Percentiles rank a stretch among this genome's conserved stretches.
These are phyloP conservation scores for Lottia gigantea DNA, from an alignment of 2,888 invertebrate species.

Conservation along the genomic window DNA sequence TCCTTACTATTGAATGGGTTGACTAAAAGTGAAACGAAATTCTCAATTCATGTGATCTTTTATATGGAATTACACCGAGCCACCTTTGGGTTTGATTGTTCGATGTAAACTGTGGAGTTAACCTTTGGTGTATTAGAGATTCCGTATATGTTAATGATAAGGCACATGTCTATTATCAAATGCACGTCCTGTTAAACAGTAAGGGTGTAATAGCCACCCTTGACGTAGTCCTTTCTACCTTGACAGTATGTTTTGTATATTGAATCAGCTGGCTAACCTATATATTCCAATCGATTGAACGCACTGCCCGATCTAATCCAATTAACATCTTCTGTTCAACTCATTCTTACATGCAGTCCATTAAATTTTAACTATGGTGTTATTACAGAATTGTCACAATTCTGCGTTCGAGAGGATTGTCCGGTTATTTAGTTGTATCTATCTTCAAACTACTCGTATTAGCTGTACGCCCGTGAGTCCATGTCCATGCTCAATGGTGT, in stretches of 20 bases:
- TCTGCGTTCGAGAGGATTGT: no score
- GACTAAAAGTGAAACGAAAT: background rate
- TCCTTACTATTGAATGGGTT: background rate
- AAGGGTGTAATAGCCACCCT: constrained; percentile 9
- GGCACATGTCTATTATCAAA: background rate
- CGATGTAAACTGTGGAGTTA: constrained; percentile 6
- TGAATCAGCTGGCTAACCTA: constrained; percentile 2
- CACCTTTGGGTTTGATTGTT: constrained; percentile 1
- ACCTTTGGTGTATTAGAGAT: constrained; percentile 8
- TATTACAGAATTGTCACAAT: no score
- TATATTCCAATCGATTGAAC: no score
- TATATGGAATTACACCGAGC: background rate
- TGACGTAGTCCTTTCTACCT: background rate
- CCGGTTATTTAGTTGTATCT: no score
- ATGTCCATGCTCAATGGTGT: no score
- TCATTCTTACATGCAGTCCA: no score
- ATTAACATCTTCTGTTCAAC: no score
- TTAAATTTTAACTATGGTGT: no score
- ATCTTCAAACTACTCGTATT: no score
- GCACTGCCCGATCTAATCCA: no score
- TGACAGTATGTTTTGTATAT: constrained; percentile 9
- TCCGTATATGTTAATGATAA: constrained; percentile 10
- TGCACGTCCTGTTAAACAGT: constrained; percentile 9
- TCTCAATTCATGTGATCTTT: constrained; percentile 5
- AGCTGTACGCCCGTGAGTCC: no score